Conservation (phyloP, 2,888 invertebrate species). For the Pseudanteris insignis region DNA sequence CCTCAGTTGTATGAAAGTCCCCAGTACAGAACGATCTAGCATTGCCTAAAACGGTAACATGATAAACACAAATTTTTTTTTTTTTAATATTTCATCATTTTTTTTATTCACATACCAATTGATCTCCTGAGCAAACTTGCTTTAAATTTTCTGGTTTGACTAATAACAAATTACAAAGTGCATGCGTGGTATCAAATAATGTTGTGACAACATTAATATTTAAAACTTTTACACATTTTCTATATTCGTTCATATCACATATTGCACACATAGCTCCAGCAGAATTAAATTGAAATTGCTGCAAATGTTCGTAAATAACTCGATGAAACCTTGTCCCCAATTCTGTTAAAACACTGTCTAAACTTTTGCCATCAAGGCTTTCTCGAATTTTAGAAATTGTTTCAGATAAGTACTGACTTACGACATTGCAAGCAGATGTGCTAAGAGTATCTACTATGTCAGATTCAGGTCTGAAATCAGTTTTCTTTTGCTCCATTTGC, state of each 20-base stretch:
- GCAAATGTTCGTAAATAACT: slow-evolving; percentile 92
- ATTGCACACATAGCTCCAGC: slow-evolving; percentile 97
- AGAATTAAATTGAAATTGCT: slow-evolving; percentile 93
- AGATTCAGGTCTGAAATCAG: slow-evolving; percentile 90
- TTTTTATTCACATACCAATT: slow-evolving; percentile 87
- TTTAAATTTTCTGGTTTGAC: slow-evolving; percentile 96
- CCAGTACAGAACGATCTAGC: slow-evolving; percentile 87
- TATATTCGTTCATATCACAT: slow-evolving; percentile 97
- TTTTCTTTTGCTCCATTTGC: slow-evolving; percentile 93
- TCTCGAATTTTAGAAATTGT: slow-evolving; percentile 81
- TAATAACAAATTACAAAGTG: slow-evolving; percentile 92
- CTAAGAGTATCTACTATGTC: slow-evolving; percentile 87
- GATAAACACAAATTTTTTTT: slow-evolving; percentile 1
- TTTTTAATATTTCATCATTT: too few relatives aligned
- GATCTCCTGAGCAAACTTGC: slow-evolving; percentile 94
- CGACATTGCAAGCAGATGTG: slow-evolving; percentile 83
- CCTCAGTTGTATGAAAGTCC: slow-evolving; percentile 93
- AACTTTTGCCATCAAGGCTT: slow-evolving; percentile 91
- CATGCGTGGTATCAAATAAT: slow-evolving; percentile 95
- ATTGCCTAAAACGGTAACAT: slow-evolving; percentile 75
- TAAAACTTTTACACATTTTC: slow-evolving; percentile 85
- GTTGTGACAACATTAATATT: slow-evolving; percentile 81
- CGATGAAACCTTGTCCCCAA: slow-evolving; percentile 92
- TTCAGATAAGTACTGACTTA: slow-evolving; percentile 83
- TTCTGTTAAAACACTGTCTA: slow-evolving; percentile 85